These are phyloP conservation scores for Gonatopus flavifemur DNA, from an alignment of 1,140 invertebrate species.

Conservation along the genomic window DNA sequence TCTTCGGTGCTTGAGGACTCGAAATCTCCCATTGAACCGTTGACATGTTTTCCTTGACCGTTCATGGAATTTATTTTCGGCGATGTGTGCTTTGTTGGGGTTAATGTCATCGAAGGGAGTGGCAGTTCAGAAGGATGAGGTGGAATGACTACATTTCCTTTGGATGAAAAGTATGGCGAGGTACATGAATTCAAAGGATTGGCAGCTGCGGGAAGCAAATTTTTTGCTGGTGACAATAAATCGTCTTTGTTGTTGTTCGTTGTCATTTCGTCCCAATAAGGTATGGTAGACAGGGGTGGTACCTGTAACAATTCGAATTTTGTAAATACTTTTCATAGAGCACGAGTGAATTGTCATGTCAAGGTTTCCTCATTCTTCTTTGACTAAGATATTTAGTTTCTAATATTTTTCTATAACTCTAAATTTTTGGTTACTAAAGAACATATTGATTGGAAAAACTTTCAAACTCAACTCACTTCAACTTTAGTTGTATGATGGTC, in stretches of 20 bases:
- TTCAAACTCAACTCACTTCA: slow-evolving; percentile 42
- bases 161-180: slow-evolving; percentile 44
- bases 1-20: slow-evolving; percentile 10
- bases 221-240: slow-evolving; percentile 51
- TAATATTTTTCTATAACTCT: too few species aligned
- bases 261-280: slow-evolving; percentile 39
- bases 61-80: slow-evolving; percentile 1
- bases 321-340: too few species aligned
- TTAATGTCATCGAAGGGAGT: slow-evolving; percentile 47
- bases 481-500: slow-evolving; percentile 40
- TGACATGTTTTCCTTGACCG: slow-evolving; percentile 3
- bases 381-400: too few species aligned
- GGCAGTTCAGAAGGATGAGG: slow-evolving; percentile 55
- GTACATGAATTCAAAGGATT: slow-evolving; percentile 51
- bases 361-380: too few species aligned
- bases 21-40: background rate
- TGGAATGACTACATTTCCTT: slow-evolving; percentile 42
- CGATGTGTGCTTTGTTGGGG: slow-evolving; percentile 38
- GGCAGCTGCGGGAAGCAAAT: slow-evolving; percentile 46
- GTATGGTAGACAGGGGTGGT: slow-evolving; percentile 43
- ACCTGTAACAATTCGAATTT: too few species aligned
- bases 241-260: slow-evolving; percentile 29
- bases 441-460: too few species aligned
- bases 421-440: too few species aligned
- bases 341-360: too few species aligned